A percentile compares a stretch with the other conserved stretches of the same genome.
Evolutionary conservation across 2,113 vertebrate genomes (phyloP).

Genomic region (Pterocles burchelli): DNA sequence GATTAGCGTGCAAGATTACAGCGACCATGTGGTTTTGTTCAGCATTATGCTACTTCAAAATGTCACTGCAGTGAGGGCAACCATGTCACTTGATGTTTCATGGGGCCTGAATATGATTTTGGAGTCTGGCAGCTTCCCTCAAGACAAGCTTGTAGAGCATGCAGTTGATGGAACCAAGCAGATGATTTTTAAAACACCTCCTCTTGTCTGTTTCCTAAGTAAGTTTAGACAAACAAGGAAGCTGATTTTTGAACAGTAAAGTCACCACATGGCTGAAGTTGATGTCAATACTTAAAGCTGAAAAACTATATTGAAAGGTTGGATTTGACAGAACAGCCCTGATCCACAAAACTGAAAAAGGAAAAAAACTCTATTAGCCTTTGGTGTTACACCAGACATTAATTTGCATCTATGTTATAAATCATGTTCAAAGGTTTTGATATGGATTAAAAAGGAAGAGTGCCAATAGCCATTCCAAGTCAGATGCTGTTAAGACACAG

Average conservation of each 20-base stretch:
- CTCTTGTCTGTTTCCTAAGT: not conserved
- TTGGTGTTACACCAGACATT: not conserved
- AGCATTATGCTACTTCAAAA: not conserved
- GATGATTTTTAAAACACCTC: not conserved
- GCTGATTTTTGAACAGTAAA: not conserved
- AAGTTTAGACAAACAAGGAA: not conserved
- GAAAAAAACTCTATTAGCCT: not conserved
- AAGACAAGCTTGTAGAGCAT: not conserved
- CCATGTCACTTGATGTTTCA: not conserved
- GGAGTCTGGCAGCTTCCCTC: not conserved
- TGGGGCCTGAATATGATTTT: not conserved
- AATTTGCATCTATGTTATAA: not conserved
- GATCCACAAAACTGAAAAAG: not conserved
- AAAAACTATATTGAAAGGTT: not conserved
- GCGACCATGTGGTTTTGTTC: not conserved
- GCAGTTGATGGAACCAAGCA: not conserved
- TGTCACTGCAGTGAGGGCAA: not conserved
- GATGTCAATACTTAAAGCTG: not conserved
- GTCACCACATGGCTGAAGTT: not conserved
- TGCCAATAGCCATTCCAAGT: not conserved
- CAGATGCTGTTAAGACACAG: not conserved
- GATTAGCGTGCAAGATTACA: not conserved
- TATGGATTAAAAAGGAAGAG: not conserved
- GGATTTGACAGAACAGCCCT: not conserved
- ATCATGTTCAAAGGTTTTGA: not conserved